phyloP scores from a whole-genome alignment of 2,888 invertebrate genomes.

The Caprella mutica region DNA sequence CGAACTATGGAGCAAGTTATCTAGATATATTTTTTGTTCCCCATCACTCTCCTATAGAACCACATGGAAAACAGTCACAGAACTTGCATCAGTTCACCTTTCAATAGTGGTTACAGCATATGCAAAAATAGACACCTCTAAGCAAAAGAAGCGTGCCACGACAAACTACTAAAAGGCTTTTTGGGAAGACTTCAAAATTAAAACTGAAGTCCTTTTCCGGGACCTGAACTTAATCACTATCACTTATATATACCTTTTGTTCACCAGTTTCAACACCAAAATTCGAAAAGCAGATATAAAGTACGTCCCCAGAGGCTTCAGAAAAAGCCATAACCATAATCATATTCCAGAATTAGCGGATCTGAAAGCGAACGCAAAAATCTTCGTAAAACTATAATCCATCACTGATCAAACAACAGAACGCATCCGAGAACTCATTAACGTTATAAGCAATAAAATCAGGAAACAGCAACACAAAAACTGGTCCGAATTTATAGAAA shows the following conservation, averaged over 20 bases:
- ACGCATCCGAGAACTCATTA: conserved; percentile 2
- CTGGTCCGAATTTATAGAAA: conserved; percentile 1
- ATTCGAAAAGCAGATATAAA: conserved; percentile 5
- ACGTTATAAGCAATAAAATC: neutral
- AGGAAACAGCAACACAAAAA: conserved; percentile 2
- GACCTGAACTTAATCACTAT: conserved; percentile 8
- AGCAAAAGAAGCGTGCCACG: too few species aligned
- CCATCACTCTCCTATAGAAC: too few species aligned
- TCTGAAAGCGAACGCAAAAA: too few species aligned
- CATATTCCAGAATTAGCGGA: conserved; percentile 9
- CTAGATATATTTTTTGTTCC: too few species aligned
- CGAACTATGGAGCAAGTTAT: too few species aligned
- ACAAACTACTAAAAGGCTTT: conserved; percentile 7
- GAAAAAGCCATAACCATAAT: conserved; percentile 10
- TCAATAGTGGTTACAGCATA: too few species aligned
- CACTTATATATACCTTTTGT: too few species aligned
- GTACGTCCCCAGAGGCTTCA: conserved; percentile 9
- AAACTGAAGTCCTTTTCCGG: conserved; percentile 9
- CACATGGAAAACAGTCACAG: too few species aligned
- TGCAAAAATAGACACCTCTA: too few species aligned
- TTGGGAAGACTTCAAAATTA: conserved; percentile 7
- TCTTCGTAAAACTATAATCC: conserved; percentile 6
- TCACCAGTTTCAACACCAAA: conserved; percentile 7
- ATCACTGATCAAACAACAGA: neutral
- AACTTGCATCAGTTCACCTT: too few species aligned